Percentiles rank a stretch among this genome's conserved stretches.
phyloP scores from a whole-genome alignment of 92 coral and sea anemone genomes.

The Actinernus sp. region DNA sequence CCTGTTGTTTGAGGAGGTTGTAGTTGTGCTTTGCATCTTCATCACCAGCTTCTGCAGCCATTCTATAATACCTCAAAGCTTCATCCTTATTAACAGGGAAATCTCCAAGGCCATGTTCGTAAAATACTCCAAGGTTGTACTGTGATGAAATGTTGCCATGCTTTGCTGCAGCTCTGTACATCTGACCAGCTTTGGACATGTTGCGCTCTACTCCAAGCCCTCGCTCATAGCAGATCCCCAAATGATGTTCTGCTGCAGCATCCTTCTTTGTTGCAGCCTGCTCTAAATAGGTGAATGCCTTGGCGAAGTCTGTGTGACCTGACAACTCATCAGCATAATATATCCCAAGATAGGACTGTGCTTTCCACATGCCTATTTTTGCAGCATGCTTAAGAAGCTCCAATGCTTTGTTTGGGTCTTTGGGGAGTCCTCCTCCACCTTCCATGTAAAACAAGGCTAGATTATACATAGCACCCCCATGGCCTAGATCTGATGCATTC shows the following conservation, averaged over 20 bases:
- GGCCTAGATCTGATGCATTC: slow-evolving; percentile 66
- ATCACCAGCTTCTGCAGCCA: slow-evolving; percentile 97
- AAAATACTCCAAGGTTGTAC: slow-evolving; percentile 91
- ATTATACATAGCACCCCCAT: slow-evolving; percentile 81
- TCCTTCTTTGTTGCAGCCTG: slow-evolving; percentile 90
- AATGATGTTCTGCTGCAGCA: slow-evolving; percentile 82
- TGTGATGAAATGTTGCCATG: slow-evolving; percentile 94
- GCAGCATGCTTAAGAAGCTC: slow-evolving; percentile 71
- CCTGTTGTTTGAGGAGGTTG: slow-evolving; percentile 48
- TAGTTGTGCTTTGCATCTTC: slow-evolving; percentile 88
- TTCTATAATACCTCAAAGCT: slow-evolving; percentile 87
- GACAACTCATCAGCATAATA: slow-evolving; percentile 85
- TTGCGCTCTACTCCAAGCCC: slow-evolving; percentile 86
- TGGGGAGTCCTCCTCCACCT: slow-evolving; percentile 74
- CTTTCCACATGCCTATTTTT: slow-evolving; percentile 70
- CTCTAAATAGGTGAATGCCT: slow-evolving; percentile 78
- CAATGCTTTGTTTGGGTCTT: slow-evolving; percentile 54
- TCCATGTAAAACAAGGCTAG: slow-evolving; percentile 82
- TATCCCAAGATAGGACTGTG: slow-evolving; percentile 91
- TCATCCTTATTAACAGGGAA: slow-evolving; percentile 76
- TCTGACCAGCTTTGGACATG: slow-evolving; percentile 72
- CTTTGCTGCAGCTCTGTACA: slow-evolving; percentile 86
- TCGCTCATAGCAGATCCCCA: slow-evolving; percentile 92
- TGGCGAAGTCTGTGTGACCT: slow-evolving; percentile 64
- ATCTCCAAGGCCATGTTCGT: slow-evolving; percentile 94